phyloP scores from a whole-genome alignment of 2,797 vertebrate species.

The Pempheris klunzingeri region DNA sequence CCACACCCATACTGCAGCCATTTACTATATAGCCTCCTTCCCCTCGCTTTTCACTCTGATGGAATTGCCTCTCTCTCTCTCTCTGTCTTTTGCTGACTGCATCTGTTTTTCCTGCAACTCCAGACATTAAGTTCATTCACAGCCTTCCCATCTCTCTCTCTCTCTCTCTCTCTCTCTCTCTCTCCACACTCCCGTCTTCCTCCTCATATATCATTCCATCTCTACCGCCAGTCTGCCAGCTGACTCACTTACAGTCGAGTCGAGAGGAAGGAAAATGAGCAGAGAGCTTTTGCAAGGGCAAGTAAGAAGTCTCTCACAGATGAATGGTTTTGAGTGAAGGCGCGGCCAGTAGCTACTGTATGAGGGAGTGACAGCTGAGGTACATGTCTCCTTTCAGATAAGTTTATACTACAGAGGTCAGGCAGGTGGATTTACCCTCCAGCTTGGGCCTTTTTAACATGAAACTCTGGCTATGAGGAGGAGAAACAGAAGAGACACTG shows the following conservation, averaged over 20 bases:
- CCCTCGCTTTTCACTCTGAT: conserved; percentile 72
- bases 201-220: conserved; percentile 74
- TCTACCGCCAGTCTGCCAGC: conserved; percentile 80
- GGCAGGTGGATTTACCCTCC: conserved; percentile 4
- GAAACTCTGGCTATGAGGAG: conserved; percentile 23
- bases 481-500: conserved; percentile 45
- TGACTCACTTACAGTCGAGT: conserved; percentile 73
- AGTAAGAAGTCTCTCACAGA: conserved; percentile 53
- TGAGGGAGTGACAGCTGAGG: conserved; percentile 35
- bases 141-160: conserved; percentile 26
- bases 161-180: conserved; percentile 10
- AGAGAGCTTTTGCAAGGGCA: conserved; percentile 60
- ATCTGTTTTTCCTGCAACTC: conserved; percentile 67
- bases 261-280: conserved; percentile 42
- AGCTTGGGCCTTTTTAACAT: conserved; percentile 8
- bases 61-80: conserved; percentile 51
- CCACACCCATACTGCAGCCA: conserved; percentile 68
- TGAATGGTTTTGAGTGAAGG: conserved; percentile 45
- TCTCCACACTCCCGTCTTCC: conserved; percentile 14
- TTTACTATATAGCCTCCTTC: conserved; percentile 67
- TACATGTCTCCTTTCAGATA: conserved; percentile 42
- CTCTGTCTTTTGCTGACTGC: conserved; percentile 75
- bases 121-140: conserved; percentile 70
- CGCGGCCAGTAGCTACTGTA: neutral
- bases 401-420: conserved; percentile 30